phyloP scores from a whole-genome alignment of 2,888 invertebrate species.

The Cephonodes hylas region DNA sequence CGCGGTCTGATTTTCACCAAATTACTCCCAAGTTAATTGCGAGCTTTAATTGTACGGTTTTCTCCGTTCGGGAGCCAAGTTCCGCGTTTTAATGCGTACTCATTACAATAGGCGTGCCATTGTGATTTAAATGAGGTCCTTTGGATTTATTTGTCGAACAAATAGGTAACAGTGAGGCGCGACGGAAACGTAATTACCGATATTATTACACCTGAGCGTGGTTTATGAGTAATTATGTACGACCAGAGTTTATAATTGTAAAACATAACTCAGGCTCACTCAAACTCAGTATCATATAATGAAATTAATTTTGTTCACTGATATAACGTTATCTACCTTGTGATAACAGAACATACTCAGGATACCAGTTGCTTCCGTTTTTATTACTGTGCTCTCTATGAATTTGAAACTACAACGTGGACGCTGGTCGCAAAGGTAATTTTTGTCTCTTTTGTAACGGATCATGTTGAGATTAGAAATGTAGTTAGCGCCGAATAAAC shows the following conservation, averaged over 20 bases:
- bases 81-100: slow-evolving; percentile 25
- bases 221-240: background rate
- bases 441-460: too few species aligned
- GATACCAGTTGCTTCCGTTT: background rate
- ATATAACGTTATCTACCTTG: background rate
- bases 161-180: background rate
- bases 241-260: background rate
- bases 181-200: background rate
- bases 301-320: background rate
- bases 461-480: too few species aligned
- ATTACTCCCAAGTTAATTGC: slow-evolving; percentile 43
- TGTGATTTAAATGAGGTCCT: slow-evolving; percentile 31
- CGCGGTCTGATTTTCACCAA: slow-evolving; percentile 21
- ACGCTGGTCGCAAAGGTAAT: too few species aligned
- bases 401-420: too few species aligned
- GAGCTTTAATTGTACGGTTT: slow-evolving; percentile 39
- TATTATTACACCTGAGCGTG: background rate
- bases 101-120: slow-evolving; percentile 32
- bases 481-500: too few species aligned
- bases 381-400: background rate
- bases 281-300: background rate
- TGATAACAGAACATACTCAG: background rate
- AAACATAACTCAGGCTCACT: background rate
- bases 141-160: slow-evolving; percentile 4
- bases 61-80: slow-evolving; percentile 23